Evolutionary conservation across 2,888 invertebrate genomes (phyloP).

Genomic region (Meiosimyza decipiens): DNA sequence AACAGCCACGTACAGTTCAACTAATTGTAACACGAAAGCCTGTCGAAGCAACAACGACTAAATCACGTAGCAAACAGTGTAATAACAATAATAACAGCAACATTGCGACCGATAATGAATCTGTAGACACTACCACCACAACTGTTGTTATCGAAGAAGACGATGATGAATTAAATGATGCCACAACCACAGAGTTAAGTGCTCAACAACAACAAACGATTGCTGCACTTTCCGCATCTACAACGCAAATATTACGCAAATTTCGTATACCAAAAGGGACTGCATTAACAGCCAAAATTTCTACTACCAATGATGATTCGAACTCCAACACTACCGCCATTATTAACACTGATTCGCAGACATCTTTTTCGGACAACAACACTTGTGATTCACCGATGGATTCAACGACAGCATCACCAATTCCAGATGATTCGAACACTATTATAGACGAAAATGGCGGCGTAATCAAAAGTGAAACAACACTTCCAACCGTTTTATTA

Average conservation of each 20-base stretch:
- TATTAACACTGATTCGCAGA: no score
- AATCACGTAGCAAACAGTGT: constrained; percentile 34
- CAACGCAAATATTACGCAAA: constrained; percentile 61
- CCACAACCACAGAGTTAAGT: constrained; percentile 2
- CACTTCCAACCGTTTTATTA: constrained; percentile 18
- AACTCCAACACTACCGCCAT: constrained; percentile 1
- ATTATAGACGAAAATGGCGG: neutral
- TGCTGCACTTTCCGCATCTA: constrained; percentile 48
- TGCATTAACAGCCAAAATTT: constrained; percentile 56
- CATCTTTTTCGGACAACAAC: constrained; percentile 21
- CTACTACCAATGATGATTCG: constrained; percentile 32
- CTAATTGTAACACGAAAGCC: constrained; percentile 35
- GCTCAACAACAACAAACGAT: neutral
- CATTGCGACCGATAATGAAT: constrained; percentile 17
- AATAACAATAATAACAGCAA: constrained; percentile 25
- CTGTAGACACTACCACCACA: neutral
- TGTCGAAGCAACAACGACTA: neutral
- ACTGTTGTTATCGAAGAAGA: constrained; percentile 50
- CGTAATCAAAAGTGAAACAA: neutral
- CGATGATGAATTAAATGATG: constrained; percentile 46
- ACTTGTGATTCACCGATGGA: constrained; percentile 25
- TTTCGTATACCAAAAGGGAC: constrained; percentile 64
- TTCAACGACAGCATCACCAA: constrained; percentile 37
- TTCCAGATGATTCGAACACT: constrained; percentile 30
- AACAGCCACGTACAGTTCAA: constrained; percentile 36